These are phyloP conservation scores for Poeciliopsis paucimaculata DNA, from an alignment of 2,797 vertebrate species.

Conservation along the genomic window DNA sequence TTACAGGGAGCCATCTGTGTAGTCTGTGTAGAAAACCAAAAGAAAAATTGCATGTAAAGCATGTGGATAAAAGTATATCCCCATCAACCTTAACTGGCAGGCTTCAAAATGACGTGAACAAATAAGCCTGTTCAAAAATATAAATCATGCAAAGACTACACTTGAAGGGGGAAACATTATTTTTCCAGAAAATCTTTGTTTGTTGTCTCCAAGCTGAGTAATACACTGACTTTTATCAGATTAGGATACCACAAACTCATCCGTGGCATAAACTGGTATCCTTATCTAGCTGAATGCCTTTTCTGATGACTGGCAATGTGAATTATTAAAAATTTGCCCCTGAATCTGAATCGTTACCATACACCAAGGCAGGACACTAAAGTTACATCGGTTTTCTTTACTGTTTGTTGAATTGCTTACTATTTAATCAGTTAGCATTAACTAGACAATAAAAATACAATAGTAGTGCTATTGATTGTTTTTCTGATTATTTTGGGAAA, in stretches of 20 bases:
- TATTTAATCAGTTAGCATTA: neutral
- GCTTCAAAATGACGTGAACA: neutral
- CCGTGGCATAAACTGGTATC: neutral
- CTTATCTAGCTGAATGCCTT: neutral
- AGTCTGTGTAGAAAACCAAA: neutral
- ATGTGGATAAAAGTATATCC: neutral
- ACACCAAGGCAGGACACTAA: neutral
- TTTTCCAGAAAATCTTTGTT: neutral
- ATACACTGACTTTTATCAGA: neutral
- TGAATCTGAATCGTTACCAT: neutral
- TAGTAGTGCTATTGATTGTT: neutral
- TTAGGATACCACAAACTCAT: neutral
- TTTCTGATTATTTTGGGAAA: neutral
- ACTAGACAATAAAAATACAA: neutral
- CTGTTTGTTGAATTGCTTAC: neutral
- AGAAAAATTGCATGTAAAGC: neutral
- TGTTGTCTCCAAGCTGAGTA: neutral
- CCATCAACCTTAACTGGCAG: neutral
- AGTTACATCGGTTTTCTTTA: neutral
- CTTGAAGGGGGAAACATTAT: neutral
- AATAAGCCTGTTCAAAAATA: neutral
- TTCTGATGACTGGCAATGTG: neutral
- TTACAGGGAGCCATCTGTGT: slow-evolving; percentile 8
- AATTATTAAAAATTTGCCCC: neutral
- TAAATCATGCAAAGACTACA: neutral